These are phyloP conservation scores for Enteromius treurensis DNA, from an alignment of 2,797 vertebrate genomes.

Conservation along the genomic window DNA sequence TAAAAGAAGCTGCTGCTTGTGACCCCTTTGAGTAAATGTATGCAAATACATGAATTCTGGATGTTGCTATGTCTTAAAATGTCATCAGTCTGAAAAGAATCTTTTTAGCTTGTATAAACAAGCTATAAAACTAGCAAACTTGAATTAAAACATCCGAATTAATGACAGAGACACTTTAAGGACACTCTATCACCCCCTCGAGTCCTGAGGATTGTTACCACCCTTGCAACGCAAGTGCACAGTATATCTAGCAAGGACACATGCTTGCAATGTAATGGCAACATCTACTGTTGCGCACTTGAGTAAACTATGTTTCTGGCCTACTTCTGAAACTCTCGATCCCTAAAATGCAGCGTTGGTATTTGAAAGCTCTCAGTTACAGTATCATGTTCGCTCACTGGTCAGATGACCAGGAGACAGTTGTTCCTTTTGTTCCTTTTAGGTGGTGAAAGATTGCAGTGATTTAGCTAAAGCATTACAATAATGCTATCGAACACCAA, in stretches of 20 bases:
- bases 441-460: neutral
- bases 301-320: neutral
- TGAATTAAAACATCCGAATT: neutral
- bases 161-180: conserved; percentile 4
- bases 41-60: neutral
- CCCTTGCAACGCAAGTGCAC: neutral
- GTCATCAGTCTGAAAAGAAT: neutral
- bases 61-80: neutral
- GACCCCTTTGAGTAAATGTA: no score
- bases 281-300: neutral
- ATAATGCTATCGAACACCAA: neutral
- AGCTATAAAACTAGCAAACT: neutral
- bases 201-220: conserved; percentile 9
- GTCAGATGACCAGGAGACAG: conserved; percentile 23
- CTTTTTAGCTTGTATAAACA: neutral
- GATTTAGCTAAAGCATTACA: conserved; percentile 12
- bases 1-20: no score
- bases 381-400: conserved; percentile 21
- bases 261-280: neutral
- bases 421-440: conserved; percentile 33
- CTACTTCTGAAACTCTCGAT: conserved; percentile 12
- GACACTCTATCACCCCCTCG: neutral
- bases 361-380: conserved; percentile 12
- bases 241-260: neutral
- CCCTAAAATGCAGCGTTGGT: neutral